Evolutionary conservation across 1,140 invertebrate genomes (phyloP), one percentile per base, ranked within the genome.

Genomic region (Brachionus calyciflorus): DNA sequence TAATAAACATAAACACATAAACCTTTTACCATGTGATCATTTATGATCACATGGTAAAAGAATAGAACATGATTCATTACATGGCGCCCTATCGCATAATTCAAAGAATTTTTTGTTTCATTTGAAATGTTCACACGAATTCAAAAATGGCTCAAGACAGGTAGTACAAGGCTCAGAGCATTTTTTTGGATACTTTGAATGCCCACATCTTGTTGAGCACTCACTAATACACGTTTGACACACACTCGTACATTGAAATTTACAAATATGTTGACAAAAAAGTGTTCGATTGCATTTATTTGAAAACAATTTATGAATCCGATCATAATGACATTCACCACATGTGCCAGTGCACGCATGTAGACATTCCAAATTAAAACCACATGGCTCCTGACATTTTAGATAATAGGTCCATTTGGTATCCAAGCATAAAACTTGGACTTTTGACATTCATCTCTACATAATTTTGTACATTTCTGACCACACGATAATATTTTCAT

Each of bases 261-360:
- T 10, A 33, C 57, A 44, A 40, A 24, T 17, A 40, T 77, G 44
- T 5, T 21, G n/a, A 65, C 55, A 65, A 24, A 65, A 48, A 19
- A 65, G 26, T 7, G 30, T 26, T 30, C 44, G 6, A 24, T 40
- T 28, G 24, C 57, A 86, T 41, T 77, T 73, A 48, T 81, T 48
- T n/a, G 48, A 48, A 78, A 85, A 86, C 2, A 79, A 48, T 24
- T 77, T 33, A 82, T 91, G 90, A 60, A 91, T 82, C 19, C 89
- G 84, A 19, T 89, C 88, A 80, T 88, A 87, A 6, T 79, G 81
- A 80, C 90, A 91, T 46, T 79, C 46, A 3, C 87, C 86, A 83
- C 89, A 90, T 2, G 81, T 84, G 55, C 89, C 89, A 33, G 80
- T 80, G 81, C 89, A 90, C 12, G n/a, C 24, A 81, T 90, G 89